These are phyloP conservation scores for Apeltes quadracus DNA, from an alignment of 2,113 vertebrate genomes.

Conservation along the genomic window DNA sequence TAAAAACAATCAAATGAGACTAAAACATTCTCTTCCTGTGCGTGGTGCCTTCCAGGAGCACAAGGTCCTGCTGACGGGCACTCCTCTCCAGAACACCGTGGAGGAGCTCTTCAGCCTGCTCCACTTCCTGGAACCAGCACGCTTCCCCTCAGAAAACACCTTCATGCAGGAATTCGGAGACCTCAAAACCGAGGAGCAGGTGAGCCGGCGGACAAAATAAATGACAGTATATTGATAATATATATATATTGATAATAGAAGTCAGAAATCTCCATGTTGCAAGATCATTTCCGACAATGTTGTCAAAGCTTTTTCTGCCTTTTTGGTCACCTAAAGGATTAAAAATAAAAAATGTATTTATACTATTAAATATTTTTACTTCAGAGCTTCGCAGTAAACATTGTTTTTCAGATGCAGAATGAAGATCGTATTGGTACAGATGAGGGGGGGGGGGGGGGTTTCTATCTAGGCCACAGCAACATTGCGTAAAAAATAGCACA, in stretches of 20 bases:
- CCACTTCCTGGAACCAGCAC: constrained; percentile 93
- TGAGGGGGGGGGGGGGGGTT: constrained; percentile 26
- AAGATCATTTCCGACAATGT: not conserved
- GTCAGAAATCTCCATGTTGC: not conserved
- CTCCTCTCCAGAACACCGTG: constrained; percentile 97
- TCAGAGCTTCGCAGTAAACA: constrained; percentile 6
- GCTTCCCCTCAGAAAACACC: constrained; percentile 93
- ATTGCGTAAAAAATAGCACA: constrained; percentile 14
- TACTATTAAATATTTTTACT: not conserved
- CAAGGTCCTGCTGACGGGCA: constrained; percentile 96
- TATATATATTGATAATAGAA: not conserved
- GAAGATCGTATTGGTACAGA: constrained; percentile 23
- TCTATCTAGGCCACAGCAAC: constrained; percentile 47
- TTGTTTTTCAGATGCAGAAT: not conserved
- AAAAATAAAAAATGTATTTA: not conserved
- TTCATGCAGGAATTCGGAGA: constrained; percentile 99
- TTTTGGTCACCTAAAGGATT: not conserved
- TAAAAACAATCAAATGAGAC: not conserved
- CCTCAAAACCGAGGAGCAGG: constrained; percentile 98
- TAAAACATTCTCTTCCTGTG: not conserved
- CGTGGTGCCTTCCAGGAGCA: constrained; percentile 85
- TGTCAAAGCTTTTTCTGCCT: not conserved
- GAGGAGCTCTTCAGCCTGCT: constrained; percentile 97
- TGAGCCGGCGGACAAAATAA: constrained; percentile 8
- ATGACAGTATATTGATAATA: too few species aligned